Evolutionary conservation across 2,797 vertebrate genomes (phyloP).

Genomic region (Brachyrhaphis roseni): DNA sequence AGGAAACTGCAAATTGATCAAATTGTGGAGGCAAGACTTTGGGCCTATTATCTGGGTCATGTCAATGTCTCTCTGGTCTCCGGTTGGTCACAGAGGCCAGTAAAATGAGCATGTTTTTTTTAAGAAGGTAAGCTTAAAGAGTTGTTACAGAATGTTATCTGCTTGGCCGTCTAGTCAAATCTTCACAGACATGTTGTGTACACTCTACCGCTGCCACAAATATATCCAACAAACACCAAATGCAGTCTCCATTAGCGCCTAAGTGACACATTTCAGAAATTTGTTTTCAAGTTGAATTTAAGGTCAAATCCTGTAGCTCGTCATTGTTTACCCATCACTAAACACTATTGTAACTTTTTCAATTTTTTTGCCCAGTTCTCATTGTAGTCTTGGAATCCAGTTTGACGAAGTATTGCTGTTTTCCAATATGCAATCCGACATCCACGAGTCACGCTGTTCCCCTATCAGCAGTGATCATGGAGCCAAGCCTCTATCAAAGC

Average conservation of each 20-base stretch:
- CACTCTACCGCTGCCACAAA: slow-evolving; percentile 59
- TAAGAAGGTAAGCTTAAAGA: slow-evolving; percentile 45
- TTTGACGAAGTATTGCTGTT: slow-evolving; percentile 38
- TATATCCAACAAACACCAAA: slow-evolving; percentile 66
- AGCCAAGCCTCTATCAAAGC: slow-evolving; percentile 56
- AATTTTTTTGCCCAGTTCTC: slow-evolving; percentile 24
- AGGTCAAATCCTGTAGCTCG: slow-evolving; percentile 52
- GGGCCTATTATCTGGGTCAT: slow-evolving; percentile 85
- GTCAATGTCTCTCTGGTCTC: slow-evolving; percentile 82
- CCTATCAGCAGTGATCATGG: slow-evolving; percentile 69
- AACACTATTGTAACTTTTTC: slow-evolving; percentile 5
- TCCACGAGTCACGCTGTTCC: slow-evolving; percentile 51
- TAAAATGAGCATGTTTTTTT: slow-evolving; percentile 48
- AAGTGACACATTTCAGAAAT: slow-evolving; percentile 59
- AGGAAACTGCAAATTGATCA: slow-evolving; percentile 84
- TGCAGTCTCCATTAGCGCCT: slow-evolving; percentile 66
- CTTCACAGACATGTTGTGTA: slow-evolving; percentile 62
- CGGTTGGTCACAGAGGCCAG: slow-evolving; percentile 71
- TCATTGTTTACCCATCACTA: neutral
- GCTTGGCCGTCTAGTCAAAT: slow-evolving; percentile 48
- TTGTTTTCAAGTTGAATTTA: slow-evolving; percentile 52
- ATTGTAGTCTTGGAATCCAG: slow-evolving; percentile 27
- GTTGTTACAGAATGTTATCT: slow-evolving; percentile 44
- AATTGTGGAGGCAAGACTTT: slow-evolving; percentile 85
- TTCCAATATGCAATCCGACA: slow-evolving; percentile 60